These are phyloP conservation scores for Drosophila yooni DNA, from an alignment of 2,888 invertebrate genomes.

Conservation along the genomic window DNA sequence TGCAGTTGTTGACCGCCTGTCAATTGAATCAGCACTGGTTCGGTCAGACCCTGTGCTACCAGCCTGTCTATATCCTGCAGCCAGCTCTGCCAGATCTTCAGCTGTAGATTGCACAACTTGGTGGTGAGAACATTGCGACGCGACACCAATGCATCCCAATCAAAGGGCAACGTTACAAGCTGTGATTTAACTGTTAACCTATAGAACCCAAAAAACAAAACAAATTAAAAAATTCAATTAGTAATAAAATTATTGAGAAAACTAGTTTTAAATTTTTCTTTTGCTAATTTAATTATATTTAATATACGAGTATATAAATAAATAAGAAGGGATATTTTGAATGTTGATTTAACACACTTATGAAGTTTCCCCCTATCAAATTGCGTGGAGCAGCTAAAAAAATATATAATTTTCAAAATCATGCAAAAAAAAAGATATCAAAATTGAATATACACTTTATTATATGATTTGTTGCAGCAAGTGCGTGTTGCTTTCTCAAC, in stretches of 20 bases:
- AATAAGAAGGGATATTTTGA: too few relatives aligned
- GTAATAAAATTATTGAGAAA: background rate
- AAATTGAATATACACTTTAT: background rate
- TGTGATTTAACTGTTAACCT: conserved; percentile 56
- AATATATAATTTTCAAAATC: background rate
- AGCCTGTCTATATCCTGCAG: conserved; percentile 85
- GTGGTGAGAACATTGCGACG: conserved; percentile 81
- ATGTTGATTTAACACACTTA: background rate
- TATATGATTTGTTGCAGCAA: background rate
- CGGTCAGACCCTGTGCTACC: conserved; percentile 84
- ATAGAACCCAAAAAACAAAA: background rate
- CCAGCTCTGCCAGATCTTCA: conserved; percentile 86
- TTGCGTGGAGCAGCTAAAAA: background rate
- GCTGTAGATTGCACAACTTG: conserved; percentile 85
- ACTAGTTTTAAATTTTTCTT: too few relatives aligned
- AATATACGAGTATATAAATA: too few relatives aligned
- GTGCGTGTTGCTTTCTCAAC: conserved; percentile 7
- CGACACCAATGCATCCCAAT: conserved; percentile 65
- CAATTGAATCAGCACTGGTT: conserved; percentile 74
- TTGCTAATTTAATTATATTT: too few relatives aligned
- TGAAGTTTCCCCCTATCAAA: background rate
- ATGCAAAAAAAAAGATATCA: background rate
- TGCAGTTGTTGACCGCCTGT: conserved; percentile 51
- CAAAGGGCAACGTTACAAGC: conserved; percentile 31
- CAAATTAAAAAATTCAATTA: background rate